phyloP scores from a whole-genome alignment of 2,888 invertebrate genomes.

The Allolobophora icterica region DNA sequence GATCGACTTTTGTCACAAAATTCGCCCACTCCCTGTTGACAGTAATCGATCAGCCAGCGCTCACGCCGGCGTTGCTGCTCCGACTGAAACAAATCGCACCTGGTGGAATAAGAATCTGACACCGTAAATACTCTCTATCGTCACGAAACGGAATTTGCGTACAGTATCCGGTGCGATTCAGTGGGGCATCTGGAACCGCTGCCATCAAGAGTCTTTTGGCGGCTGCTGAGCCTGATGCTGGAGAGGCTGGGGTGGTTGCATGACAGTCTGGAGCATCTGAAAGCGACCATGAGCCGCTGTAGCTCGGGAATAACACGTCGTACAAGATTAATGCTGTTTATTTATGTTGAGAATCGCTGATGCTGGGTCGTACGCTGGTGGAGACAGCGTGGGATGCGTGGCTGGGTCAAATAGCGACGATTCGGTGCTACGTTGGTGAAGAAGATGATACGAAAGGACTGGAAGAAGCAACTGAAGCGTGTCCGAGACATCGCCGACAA shows the following conservation, averaged over 20 bases:
- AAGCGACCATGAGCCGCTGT: neutral
- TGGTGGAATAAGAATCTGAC: neutral
- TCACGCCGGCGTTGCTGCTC: neutral
- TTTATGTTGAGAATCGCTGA: neutral
- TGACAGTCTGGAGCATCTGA: neutral
- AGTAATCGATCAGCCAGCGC: neutral
- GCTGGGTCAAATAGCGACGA: neutral
- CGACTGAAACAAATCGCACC: neutral
- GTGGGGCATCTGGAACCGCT: neutral
- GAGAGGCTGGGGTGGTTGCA: neutral
- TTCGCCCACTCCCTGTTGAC: conserved; percentile 12
- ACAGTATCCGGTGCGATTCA: neutral
- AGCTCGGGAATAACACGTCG: neutral
- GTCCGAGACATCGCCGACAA: conserved; percentile 25
- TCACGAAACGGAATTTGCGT: neutral
- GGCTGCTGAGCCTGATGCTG: neutral
- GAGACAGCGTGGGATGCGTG: neutral
- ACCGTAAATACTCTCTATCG: neutral
- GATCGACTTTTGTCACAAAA: neutral
- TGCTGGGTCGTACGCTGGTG: neutral
- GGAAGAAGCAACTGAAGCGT: conserved; percentile 27
- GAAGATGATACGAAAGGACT: conserved; percentile 4
- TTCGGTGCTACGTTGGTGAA: neutral
- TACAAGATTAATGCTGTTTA: conserved; percentile 17
- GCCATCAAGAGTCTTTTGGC: neutral